Evolutionary conservation across 2,113 vertebrate species (phyloP), one percentile per base, ranked within the genome.

Genomic region (Neotragus pygmaeus): DNA sequence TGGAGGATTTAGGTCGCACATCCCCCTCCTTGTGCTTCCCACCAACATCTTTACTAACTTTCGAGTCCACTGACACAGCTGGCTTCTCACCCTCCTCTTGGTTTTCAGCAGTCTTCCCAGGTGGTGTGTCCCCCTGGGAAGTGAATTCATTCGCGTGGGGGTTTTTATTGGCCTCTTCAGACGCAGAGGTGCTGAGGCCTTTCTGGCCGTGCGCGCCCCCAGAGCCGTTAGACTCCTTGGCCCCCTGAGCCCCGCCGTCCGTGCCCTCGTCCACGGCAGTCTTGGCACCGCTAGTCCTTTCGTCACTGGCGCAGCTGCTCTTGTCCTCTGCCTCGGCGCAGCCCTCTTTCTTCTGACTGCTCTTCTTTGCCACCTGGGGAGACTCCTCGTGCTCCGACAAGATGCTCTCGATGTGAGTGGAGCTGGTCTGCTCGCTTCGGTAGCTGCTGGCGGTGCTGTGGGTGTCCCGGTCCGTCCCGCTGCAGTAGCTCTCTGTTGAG

Each of bases 391-490:
- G 99, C 95, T 99, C 99, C 0, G 99, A 99, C 85, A 99, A 97
- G 62, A 99, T 98, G 92, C 99, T 99, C 98, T 99, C 99, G 97
- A 99, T 99, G 33, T 99, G 99, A 0, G 99, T 99, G 14, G 99
- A 99, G 98, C 99, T 99, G 19, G 99, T 99, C 96, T 99, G 99
- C 92, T 99, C 99, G 14, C 99, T 99, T 98, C 99, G 99, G 86
- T 99, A 99, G 99, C 99, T 99, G 99, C 99, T 99, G 97, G 99
- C 98, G 0, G 99, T 99, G 97, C 99, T 99, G 99, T 99, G 99
- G 83, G 99, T 99, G 98, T 99, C 99, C 33, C 99, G 98, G 97
- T 99, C 99, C 1, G 99, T 99, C 28, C 99, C 99, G 28, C 99
- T 99, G 98, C 99, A 99, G 97, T 99, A 99, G 98, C 99, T 99